These are phyloP conservation scores for Ursus arctos DNA, from an alignment of 2,113 vertebrate species.

Conservation along the genomic window DNA sequence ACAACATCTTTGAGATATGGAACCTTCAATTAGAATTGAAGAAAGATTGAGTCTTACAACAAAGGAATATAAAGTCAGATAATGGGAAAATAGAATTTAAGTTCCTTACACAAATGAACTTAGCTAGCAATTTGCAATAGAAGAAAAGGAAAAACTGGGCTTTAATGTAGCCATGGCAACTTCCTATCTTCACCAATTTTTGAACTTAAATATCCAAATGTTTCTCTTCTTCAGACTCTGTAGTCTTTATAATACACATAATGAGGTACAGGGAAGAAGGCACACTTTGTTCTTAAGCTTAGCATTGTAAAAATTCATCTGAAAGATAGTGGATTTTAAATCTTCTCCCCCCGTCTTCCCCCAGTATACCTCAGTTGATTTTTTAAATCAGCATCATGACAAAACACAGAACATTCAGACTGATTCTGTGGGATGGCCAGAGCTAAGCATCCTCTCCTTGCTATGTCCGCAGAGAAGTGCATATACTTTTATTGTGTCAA, in stretches of 20 bases:
- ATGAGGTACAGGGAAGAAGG: neutral
- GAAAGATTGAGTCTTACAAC: constrained; percentile 39
- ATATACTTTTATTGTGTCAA: neutral
- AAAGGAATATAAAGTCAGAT: constrained; percentile 63
- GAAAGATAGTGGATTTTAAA: neutral
- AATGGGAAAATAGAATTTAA: constrained; percentile 59
- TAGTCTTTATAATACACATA: constrained; percentile 45
- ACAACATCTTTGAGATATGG: neutral
- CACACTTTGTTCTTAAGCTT: neutral
- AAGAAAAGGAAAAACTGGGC: constrained; percentile 51
- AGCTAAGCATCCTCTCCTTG: neutral
- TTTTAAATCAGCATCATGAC: neutral
- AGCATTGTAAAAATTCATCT: neutral
- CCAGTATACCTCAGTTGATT: neutral
- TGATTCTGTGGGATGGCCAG: neutral
- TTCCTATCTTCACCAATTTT: constrained; percentile 24
- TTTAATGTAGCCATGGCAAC: constrained; percentile 72
- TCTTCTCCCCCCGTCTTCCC: neutral
- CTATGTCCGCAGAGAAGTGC: neutral
- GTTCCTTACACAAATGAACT: constrained; percentile 62
- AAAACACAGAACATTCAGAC: neutral
- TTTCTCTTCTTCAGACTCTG: constrained; percentile 2
- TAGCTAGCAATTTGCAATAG: constrained; percentile 48
- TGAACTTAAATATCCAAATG: constrained; percentile 46
- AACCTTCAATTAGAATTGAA: constrained; percentile 65